Conservation (phyloP, 2,888 invertebrate genomes). For the Drosophila greeni region DNA sequence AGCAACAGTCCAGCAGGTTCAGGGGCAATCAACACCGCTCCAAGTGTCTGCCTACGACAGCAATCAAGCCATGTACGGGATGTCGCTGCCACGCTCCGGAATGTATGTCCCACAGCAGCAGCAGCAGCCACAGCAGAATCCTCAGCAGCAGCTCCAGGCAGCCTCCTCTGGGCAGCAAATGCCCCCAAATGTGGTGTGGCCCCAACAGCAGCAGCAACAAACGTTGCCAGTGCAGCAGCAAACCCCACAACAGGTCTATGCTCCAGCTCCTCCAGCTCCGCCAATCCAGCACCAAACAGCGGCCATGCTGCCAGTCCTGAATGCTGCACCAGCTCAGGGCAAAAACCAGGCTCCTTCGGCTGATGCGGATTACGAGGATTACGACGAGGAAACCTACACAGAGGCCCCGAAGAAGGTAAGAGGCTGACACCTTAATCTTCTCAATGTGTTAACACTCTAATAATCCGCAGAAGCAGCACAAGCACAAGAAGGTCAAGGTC, state of each 20-base stretch:
- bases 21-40: conserved; percentile 38
- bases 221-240: conserved; percentile 25
- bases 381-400: conserved; percentile 73
- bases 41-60: conserved; percentile 54
- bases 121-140: conserved; percentile 45
- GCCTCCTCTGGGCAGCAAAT: conserved; percentile 49
- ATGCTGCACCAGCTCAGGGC: conserved; percentile 45
- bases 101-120: conserved; percentile 64
- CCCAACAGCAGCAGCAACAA: conserved; percentile 46
- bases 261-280: conserved; percentile 16
- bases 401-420: conserved; percentile 75
- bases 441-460: background rate
- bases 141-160: conserved; percentile 27
- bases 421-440: background rate
- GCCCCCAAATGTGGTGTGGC: conserved; percentile 63
- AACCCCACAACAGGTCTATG: conserved; percentile 40
- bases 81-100: conserved; percentile 70
- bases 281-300: conserved; percentile 44
- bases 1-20: conserved; percentile 29
- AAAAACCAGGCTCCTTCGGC: conserved; percentile 40
- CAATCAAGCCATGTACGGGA: conserved; percentile 58
- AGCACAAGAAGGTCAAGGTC: conserved; percentile 72
- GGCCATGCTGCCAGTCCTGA: conserved; percentile 49
- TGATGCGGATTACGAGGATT: conserved; percentile 73
- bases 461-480: conserved; percentile 66